A percentile compares a stretch with the other conserved stretches of the same genome.
phyloP scores from a whole-genome alignment of 2,888 invertebrate species.

The Trachelus troglodyta region DNA sequence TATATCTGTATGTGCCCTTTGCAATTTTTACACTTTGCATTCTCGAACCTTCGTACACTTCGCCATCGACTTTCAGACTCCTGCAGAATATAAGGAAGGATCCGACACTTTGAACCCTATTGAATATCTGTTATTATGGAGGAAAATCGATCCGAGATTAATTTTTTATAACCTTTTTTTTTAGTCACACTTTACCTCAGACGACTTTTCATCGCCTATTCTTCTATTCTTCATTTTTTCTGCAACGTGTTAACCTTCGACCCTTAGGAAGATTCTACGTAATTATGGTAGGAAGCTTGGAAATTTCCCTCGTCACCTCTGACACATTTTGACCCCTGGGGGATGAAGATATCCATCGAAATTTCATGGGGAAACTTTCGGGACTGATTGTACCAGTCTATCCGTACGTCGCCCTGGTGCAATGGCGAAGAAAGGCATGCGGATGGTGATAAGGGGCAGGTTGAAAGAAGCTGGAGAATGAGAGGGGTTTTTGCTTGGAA shows the following conservation, averaged over 20 bases:
- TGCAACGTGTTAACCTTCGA: neutral
- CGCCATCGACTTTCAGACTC: neutral
- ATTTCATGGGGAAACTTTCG: neutral
- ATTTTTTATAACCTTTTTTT: neutral
- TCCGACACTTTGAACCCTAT: neutral
- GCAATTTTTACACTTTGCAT: neutral
- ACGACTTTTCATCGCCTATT: neutral
- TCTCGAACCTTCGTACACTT: neutral
- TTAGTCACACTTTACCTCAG: neutral
- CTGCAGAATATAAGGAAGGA: neutral
- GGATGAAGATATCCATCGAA: neutral
- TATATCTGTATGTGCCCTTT: neutral
- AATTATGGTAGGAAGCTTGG: neutral
- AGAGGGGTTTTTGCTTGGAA: slow-evolving; percentile 20
- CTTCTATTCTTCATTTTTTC: neutral
- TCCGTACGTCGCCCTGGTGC: neutral
- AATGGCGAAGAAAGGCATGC: neutral
- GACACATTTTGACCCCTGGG: neutral
- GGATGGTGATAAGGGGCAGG: slow-evolving; percentile 42
- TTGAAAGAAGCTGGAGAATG: slow-evolving; percentile 44
- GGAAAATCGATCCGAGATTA: neutral
- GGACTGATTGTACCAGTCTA: neutral
- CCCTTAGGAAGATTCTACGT: neutral
- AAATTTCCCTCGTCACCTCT: neutral
- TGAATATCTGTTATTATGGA: neutral